A percentile compares a stretch with the other conserved stretches of the same genome.
phyloP scores from a whole-genome alignment of 2,888 invertebrate genomes.

The Colostygia pectinataria region DNA sequence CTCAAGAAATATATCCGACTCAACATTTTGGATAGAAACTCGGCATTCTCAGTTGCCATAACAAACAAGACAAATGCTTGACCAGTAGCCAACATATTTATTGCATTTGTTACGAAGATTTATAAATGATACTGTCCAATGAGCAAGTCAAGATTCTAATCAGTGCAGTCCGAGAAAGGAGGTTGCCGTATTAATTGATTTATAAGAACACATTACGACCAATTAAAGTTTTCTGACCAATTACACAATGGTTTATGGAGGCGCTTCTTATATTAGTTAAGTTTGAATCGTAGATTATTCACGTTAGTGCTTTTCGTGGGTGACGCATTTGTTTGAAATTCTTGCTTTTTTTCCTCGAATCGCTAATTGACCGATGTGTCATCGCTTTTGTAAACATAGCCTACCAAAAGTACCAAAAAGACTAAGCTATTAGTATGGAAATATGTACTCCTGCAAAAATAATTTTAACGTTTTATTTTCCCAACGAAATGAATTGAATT shows the following conservation, averaged over 20 bases:
- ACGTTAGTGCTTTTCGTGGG: slow-evolving; percentile 46
- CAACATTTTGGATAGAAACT: slow-evolving; percentile 11
- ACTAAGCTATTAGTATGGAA: too few relatives aligned
- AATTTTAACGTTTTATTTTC: too few relatives aligned
- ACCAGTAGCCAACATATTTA: slow-evolving; percentile 41
- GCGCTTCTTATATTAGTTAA: slow-evolving; percentile 48
- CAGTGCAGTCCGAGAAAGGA: slow-evolving; percentile 57
- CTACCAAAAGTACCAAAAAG: too few relatives aligned
- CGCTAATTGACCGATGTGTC: slow-evolving; percentile 12
- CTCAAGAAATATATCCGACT: too few relatives aligned
- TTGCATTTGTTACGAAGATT: slow-evolving; percentile 47
- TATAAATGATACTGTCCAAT: slow-evolving; percentile 50
- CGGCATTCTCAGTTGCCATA: slow-evolving; percentile 16
- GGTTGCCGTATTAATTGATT: slow-evolving; percentile 65
- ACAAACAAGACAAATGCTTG: slow-evolving; percentile 36
- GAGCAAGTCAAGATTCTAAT: slow-evolving; percentile 52
- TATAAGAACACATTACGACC: slow-evolving; percentile 64
- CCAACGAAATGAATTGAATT: too few relatives aligned
- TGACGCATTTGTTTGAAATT: slow-evolving; percentile 40
- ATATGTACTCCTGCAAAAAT: too few relatives aligned
- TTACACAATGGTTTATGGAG: slow-evolving; percentile 52
- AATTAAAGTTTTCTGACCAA: slow-evolving; percentile 67
- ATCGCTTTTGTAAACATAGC: neutral
- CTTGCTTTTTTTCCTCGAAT: slow-evolving; percentile 22
- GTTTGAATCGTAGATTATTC: slow-evolving; percentile 44